These are phyloP conservation scores for Halcyon smyrnensis DNA, from an alignment of 2,797 vertebrate genomes.

Conservation along the genomic window DNA sequence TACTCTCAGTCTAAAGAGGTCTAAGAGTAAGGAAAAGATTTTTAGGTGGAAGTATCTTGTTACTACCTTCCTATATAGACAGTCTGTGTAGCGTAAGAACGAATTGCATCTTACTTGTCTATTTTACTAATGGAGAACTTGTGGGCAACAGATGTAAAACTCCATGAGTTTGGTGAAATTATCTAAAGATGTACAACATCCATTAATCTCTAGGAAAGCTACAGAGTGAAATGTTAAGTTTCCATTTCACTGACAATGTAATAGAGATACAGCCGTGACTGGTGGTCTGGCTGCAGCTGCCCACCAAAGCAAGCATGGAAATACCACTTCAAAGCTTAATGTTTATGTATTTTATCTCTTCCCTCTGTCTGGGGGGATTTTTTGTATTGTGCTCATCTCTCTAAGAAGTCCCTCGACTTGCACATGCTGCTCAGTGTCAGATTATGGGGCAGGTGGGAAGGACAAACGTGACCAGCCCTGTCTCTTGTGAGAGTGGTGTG, in stretches of 20 bases:
- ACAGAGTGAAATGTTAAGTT: not conserved
- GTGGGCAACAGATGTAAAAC: not conserved
- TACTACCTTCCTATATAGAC: not conserved
- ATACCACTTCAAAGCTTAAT: not conserved
- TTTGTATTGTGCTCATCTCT: not conserved
- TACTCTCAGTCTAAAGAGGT: not conserved
- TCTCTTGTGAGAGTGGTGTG: not conserved
- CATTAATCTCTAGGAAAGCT: not conserved
- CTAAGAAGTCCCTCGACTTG: not conserved
- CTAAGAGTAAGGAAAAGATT: not conserved
- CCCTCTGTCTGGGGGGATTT: rapidly evolving
- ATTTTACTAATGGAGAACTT: not conserved
- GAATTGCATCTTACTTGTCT: not conserved
- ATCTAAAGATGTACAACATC: not conserved
- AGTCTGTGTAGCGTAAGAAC: not conserved
- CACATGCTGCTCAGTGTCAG: not conserved
- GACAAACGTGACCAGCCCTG: not conserved
- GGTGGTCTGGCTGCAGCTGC: not conserved
- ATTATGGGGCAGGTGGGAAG: not conserved
- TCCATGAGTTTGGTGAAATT: not conserved
- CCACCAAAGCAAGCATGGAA: not conserved
- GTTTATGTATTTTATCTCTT: not conserved
- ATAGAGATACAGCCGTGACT: not conserved
- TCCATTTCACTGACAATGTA: not conserved
- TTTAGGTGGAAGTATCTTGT: not conserved